A percentile compares a stretch with the other conserved stretches of the same genome.
These are phyloP conservation scores for Pelobates fuscus DNA, from an alignment of 2,113 vertebrate species.

Conservation along the genomic window DNA sequence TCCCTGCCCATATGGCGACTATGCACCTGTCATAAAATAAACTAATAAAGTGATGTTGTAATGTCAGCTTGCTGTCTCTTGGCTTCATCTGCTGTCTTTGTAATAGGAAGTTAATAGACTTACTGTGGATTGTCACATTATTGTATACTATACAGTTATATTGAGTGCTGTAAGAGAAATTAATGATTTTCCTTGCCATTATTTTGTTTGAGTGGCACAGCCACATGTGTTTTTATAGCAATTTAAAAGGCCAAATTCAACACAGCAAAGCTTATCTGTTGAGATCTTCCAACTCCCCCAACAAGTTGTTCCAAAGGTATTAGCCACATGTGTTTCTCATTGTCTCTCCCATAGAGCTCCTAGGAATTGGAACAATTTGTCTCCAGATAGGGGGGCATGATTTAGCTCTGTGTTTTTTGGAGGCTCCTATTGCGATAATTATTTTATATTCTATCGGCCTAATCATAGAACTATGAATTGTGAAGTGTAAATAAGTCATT, in stretches of 20 bases:
- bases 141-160: slow-evolving; percentile 35
- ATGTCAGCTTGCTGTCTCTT: slow-evolving; percentile 28
- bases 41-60: slow-evolving; percentile 21
- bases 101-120: slow-evolving; percentile 15
- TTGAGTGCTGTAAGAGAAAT: slow-evolving; percentile 11
- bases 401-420: background rate
- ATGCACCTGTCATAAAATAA: too few relatives aligned
- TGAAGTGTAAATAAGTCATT: background rate
- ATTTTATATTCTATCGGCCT: background rate
- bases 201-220: slow-evolving; percentile 45
- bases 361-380: slow-evolving; percentile 41
- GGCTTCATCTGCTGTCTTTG: slow-evolving; percentile 20
- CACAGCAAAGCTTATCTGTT: slow-evolving; percentile 47
- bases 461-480: background rate
- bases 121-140: slow-evolving; percentile 7
- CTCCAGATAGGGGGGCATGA: slow-evolving; percentile 1
- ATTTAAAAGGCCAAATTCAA: slow-evolving; percentile 27
- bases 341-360: slow-evolving; percentile 40
- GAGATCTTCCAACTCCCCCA: slow-evolving; percentile 38
- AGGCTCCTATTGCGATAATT: background rate
- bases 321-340: slow-evolving; percentile 41
- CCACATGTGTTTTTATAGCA: background rate
- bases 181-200: background rate
- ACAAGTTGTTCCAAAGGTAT: slow-evolving; percentile 32
- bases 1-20: too few relatives aligned